Conservation (phyloP, 2,888 invertebrate species). For the Phania funesta region DNA sequence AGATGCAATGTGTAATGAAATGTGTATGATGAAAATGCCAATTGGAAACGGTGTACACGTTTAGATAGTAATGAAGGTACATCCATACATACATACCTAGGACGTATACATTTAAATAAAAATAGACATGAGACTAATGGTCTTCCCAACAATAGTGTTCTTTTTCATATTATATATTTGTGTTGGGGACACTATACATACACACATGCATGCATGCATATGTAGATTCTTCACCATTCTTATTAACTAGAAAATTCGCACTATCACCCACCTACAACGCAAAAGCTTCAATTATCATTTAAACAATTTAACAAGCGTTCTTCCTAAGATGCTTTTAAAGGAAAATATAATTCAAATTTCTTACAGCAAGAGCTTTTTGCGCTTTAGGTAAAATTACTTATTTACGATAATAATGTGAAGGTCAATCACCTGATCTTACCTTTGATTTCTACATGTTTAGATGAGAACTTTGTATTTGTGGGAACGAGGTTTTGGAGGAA, state of each 20-base stretch:
- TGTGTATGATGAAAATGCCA: not conserved
- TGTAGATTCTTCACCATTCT: not conserved
- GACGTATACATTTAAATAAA: slow-evolving; percentile 12
- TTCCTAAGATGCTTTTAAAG: too few species aligned
- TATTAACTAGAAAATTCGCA: too few species aligned
- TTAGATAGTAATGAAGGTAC: not conserved
- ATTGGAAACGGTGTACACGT: slow-evolving; percentile 5
- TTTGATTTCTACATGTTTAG: slow-evolving; percentile 57
- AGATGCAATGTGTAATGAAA: not conserved
- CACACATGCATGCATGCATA: not conserved
- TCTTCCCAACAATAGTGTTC: slow-evolving; percentile 22
- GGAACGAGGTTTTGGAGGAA: slow-evolving; percentile 30
- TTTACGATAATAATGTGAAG: not conserved
- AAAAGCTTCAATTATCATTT: too few species aligned
- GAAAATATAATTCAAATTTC: too few species aligned
- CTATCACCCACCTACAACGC: not conserved
- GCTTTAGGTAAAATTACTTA: not conserved
- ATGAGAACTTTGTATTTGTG: slow-evolving; percentile 21
- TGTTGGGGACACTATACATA: slow-evolving; percentile 2
- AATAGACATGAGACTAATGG: slow-evolving; percentile 54
- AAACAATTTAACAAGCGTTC: too few species aligned
- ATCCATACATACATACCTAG: not conserved
- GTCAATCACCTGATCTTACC: slow-evolving; percentile 58
- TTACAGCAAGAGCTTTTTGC: too few species aligned
- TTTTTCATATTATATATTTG: not conserved